phyloP scores from a whole-genome alignment of 2,797 vertebrate genomes.

The Phataginus tricuspis region DNA sequence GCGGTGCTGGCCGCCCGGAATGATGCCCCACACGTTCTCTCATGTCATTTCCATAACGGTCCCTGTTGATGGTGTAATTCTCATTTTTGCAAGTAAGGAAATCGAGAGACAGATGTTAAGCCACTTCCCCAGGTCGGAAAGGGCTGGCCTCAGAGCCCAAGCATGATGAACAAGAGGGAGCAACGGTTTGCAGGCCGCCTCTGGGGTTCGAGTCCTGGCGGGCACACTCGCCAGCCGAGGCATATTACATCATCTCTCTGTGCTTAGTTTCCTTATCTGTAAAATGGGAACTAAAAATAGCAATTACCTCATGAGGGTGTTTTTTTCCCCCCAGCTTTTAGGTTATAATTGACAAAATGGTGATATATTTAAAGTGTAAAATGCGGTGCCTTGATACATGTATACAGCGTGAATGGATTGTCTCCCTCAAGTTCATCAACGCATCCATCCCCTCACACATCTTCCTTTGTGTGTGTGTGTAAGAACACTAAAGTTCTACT shows the following conservation, averaged over 20 bases:
- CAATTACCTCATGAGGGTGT: background rate
- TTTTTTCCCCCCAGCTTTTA: background rate
- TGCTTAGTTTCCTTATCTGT: background rate
- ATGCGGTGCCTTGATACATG: background rate
- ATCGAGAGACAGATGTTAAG: background rate
- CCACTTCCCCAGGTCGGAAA: background rate
- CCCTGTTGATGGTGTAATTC: no score
- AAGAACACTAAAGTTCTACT: background rate
- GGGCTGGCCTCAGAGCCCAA: rapidly evolving
- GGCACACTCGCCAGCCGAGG: background rate
- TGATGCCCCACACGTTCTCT: background rate
- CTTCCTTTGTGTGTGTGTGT: background rate
- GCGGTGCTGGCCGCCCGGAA: background rate
- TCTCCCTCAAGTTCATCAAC: background rate
- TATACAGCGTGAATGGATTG: background rate
- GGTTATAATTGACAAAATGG: background rate
- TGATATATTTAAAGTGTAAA: background rate
- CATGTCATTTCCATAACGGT: background rate
- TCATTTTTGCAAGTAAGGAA: background rate
- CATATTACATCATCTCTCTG: background rate
- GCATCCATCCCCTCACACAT: background rate
- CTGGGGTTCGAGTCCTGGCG: background rate
- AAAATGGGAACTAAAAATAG: background rate
- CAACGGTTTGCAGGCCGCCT: background rate
- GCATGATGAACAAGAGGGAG: background rate